Conservation (phyloP, 30 jellyfish, hydroid and myxozoan genomes). For the Rhopilema esculentum region DNA sequence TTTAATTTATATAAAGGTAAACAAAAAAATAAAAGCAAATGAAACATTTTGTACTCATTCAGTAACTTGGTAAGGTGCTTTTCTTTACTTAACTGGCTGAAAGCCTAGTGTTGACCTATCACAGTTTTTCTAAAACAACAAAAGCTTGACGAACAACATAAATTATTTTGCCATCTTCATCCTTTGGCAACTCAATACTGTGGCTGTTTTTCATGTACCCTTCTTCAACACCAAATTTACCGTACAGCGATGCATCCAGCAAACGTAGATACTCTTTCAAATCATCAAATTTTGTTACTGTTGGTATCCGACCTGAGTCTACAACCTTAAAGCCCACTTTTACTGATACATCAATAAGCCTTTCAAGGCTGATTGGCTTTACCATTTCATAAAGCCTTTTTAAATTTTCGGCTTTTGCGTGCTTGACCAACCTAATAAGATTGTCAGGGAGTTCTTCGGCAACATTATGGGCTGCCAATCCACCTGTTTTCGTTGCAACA, state of each 20-base stretch:
- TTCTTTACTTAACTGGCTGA: too few species aligned
- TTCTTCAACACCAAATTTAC: neutral
- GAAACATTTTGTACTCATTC: too few species aligned
- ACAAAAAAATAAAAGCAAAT: too few species aligned
- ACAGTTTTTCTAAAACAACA: neutral
- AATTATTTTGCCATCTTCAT: neutral
- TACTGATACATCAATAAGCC: neutral
- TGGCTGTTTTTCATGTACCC: neutral
- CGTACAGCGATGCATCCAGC: neutral
- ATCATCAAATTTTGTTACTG: neutral
- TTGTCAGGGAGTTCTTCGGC: neutral
- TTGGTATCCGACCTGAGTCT: neutral
- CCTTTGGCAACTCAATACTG: neutral
- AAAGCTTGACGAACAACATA: neutral
- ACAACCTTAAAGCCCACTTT: slow-evolving; percentile 1
- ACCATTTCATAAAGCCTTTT: neutral
- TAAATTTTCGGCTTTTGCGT: neutral
- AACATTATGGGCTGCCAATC: slow-evolving; percentile 13
- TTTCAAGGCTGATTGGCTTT: neutral
- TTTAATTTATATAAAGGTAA: too few species aligned
- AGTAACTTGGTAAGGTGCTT: too few species aligned
- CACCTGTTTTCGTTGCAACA: slow-evolving; percentile 11
- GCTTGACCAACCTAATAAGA: neutral
- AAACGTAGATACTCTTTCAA: neutral
- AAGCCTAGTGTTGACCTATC: too few species aligned